Conservation (phyloP, 1,140 invertebrate species). For the Anastrepha obliqua region DNA sequence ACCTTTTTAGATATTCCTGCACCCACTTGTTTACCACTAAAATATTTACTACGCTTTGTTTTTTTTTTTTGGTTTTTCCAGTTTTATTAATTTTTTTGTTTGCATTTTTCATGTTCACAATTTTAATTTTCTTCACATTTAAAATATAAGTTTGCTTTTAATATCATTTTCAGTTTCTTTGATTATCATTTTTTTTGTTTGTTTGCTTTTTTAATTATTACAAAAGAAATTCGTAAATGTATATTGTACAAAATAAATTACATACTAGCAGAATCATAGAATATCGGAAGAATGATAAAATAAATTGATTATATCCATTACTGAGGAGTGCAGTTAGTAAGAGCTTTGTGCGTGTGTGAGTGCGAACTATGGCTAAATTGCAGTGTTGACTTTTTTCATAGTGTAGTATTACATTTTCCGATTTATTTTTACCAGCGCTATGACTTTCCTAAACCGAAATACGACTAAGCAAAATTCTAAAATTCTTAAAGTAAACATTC, state of each 20-base stretch:
- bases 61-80: not conserved
- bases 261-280: slow-evolving; percentile 26
- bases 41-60: no score
- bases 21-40: no score
- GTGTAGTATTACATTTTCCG: no score
- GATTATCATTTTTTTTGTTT: not conserved
- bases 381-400: no score
- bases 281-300: not conserved
- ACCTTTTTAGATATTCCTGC: no score
- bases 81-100: slow-evolving; percentile 40
- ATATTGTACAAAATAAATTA: slow-evolving; percentile 53
- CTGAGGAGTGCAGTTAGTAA: not conserved
- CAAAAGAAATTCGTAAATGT: slow-evolving; percentile 42
- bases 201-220: not conserved
- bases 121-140: slow-evolving; percentile 36
- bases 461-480: no score
- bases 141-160: slow-evolving; percentile 39
- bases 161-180: slow-evolving; percentile 36
- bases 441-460: no score
- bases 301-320: not conserved
- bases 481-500: no score
- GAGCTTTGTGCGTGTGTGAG: not conserved
- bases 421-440: no score
- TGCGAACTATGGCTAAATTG: not conserved
- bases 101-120: slow-evolving; percentile 13